phyloP scores from a whole-genome alignment of 2,113 vertebrate genomes.

The Arizona elegans region DNA sequence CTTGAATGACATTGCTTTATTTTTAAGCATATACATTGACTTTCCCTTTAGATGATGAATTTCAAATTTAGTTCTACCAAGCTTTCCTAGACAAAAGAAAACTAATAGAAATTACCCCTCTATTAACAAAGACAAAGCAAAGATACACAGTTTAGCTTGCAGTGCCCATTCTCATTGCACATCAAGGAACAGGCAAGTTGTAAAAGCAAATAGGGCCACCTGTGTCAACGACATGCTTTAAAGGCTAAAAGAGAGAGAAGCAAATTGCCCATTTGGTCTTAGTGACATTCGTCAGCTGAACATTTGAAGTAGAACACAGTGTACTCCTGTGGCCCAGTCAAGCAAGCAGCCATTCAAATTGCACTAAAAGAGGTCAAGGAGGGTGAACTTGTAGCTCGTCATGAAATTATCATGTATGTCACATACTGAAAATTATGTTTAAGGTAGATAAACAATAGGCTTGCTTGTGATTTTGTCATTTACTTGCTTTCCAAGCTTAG shows the following conservation, averaged over 20 bases:
- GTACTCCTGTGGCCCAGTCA: not conserved
- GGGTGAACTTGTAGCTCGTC: not conserved
- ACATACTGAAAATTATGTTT: not conserved
- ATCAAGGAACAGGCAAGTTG: constrained; percentile 32
- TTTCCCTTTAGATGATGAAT: not conserved
- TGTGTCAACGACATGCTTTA: constrained; percentile 34
- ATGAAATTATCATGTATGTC: not conserved
- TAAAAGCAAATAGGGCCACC: constrained; percentile 34
- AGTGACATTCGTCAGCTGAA: constrained; percentile 9
- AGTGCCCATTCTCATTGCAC: constrained; percentile 14
- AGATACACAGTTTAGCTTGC: constrained; percentile 22
- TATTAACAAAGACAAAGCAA: constrained; percentile 15
- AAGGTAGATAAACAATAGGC: not conserved
- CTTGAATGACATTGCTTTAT: not conserved
- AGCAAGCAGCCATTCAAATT: not conserved
- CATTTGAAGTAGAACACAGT: constrained; percentile 1
- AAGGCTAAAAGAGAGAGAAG: constrained; percentile 24
- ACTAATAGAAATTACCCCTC: not conserved
- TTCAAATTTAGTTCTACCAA: not conserved
- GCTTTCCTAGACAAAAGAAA: not conserved
- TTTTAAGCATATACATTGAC: not conserved
- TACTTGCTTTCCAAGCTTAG: not conserved
- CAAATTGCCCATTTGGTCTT: constrained; percentile 28
- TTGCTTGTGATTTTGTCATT: not conserved
- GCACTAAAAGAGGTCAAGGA: constrained; percentile 3